Evolutionary conservation across 2,888 invertebrate genomes (phyloP), one percentile per base, ranked within the genome.

Genomic region (Onchidella celtica): DNA sequence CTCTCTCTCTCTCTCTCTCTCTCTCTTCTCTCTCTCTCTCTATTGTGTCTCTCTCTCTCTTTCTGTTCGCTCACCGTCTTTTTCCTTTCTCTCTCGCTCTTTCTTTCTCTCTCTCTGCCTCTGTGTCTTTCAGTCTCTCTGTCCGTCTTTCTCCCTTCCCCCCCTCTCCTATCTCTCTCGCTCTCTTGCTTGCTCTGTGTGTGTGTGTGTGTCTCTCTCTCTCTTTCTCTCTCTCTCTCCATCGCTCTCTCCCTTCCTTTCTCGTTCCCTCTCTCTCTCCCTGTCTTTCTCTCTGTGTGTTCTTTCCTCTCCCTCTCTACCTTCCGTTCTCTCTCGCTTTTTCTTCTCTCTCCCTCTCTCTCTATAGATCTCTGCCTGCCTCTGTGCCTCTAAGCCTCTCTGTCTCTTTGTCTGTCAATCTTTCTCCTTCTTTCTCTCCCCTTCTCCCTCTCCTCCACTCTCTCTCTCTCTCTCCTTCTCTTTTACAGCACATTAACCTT

Each of bases 371-470:
- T 27, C 77, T 68, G 24, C 63, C 68, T 68, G 55, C 55, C 61
- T 61, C 47, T 47, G 65, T 65, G 40, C 65, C 76, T 40, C 66
- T 40, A 61, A 9, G 66, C 66, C 66, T 76, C 76, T 55, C 66
- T 40, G 47, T 65, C 66, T 76, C 66, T 76, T 55, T 76, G 47
- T 76, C 66, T 76, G 57, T 59, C 68, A 57, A 34, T 68, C 57
- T 68, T 27, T 27, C 34, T 57, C 57, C 36, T 61, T 76, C 9
- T 65, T 40, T n/a, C 21, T 65, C 40, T 65, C 3, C 38, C 38
- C 17, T 3, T 63, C 47, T 65, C 27, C 32, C 47, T 40, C 29
- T 14, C n/a, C n/a, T n/a, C n/a, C n/a, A n/a, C n/a, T n/a, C n/a
- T n/a, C n/a, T n/a, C n/a, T n/a, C n/a, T n/a, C n/a, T n/a, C n/a